phyloP scores from a whole-genome alignment of 92 coral and sea anemone genomes.

The Actinernus sp. region DNA sequence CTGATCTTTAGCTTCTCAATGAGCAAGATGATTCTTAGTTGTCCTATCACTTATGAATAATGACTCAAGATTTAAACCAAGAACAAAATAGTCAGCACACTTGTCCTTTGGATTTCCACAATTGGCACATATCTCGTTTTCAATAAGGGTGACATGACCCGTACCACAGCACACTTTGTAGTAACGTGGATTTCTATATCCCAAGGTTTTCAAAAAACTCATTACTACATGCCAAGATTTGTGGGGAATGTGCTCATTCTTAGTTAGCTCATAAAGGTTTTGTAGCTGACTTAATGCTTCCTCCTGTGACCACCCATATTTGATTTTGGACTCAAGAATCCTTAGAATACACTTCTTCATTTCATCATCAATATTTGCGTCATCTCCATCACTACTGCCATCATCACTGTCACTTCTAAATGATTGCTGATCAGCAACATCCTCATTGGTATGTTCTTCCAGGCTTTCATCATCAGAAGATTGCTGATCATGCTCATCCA shows the following conservation, averaged over 20 bases:
- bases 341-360: constrained; percentile 48
- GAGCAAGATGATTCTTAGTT: too few relatives aligned
- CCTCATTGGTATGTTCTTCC: not conserved
- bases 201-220: constrained; percentile 26
- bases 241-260: constrained; percentile 57
- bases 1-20: not conserved
- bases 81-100: constrained; percentile 60
- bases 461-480: not conserved
- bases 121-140: constrained; percentile 26
- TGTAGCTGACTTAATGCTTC: constrained; percentile 54
- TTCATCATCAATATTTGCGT: constrained; percentile 28
- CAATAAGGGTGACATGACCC: constrained; percentile 46
- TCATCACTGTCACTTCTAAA: not conserved
- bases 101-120: constrained; percentile 47
- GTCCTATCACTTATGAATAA: constrained; percentile 28
- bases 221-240: constrained; percentile 45
- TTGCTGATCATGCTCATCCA: not conserved
- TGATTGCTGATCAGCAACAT: not conserved
- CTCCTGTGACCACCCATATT: constrained; percentile 66
- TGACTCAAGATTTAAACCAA: constrained; percentile 49
- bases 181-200: constrained; percentile 43
- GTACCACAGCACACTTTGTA: constrained; percentile 55
- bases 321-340: constrained; percentile 39
- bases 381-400: constrained; percentile 6
- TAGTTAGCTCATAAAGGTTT: constrained; percentile 48